Conservation (phyloP, 1,140 invertebrate species). For the Pogonognathellus flavescens region DNA sequence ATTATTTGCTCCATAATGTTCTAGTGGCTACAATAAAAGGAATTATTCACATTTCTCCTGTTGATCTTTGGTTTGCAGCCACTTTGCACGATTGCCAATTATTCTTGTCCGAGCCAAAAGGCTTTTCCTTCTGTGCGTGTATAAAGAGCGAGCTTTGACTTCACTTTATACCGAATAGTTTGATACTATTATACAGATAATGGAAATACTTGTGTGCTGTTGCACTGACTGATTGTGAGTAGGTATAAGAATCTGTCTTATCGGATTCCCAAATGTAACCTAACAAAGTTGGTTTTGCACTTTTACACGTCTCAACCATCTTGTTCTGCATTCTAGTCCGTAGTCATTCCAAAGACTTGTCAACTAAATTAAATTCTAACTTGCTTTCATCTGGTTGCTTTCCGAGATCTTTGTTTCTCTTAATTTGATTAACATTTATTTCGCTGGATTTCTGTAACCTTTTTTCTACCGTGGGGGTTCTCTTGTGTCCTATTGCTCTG, state of each 20-base stretch:
- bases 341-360: constrained; percentile 45
- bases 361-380: constrained; percentile 48
- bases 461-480: too few relatives aligned
- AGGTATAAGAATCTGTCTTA: too few relatives aligned
- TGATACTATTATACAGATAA: too few relatives aligned
- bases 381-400: neutral
- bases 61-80: constrained; percentile 19
- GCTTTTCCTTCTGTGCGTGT: neutral
- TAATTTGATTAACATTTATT: too few relatives aligned
- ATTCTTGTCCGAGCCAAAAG: constrained; percentile 41
- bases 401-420: neutral
- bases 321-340: constrained; percentile 32
- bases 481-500: too few relatives aligned
- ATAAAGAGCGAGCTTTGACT: too few relatives aligned
- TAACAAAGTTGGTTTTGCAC: neutral
- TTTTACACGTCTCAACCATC: neutral
- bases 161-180: too few relatives aligned
- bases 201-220: too few relatives aligned
- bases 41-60: constrained; percentile 31
- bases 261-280: neutral
- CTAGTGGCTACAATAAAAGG: constrained; percentile 9
- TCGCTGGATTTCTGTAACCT: too few relatives aligned
- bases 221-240: too few relatives aligned
- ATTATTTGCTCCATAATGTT: constrained; percentile 11
- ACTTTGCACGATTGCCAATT: constrained; percentile 48